Evolutionary conservation across 2,888 invertebrate genomes (phyloP).

Genomic region (Drosophila rellima): DNA sequence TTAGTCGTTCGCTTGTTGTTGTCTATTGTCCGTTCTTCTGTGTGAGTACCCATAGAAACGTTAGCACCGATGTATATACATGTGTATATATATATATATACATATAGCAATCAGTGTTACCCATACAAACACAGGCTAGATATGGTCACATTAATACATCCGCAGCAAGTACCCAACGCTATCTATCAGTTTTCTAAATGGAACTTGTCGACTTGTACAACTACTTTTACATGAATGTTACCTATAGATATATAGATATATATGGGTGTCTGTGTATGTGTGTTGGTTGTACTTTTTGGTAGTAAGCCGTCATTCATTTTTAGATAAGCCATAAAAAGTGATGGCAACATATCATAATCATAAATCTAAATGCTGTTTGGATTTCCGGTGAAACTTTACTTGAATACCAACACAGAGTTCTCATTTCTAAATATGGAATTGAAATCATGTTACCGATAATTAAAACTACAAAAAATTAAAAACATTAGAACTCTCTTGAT

Average conservation of each 20-base stretch:
- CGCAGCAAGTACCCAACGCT: conserved; percentile 42
- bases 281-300: conserved; percentile 17
- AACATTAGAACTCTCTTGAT: conserved; percentile 4
- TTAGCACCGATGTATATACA: conserved; percentile 42
- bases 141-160: conserved; percentile 62
- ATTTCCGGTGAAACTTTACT: conserved; percentile 71
- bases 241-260: conserved; percentile 7
- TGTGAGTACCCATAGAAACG: conserved; percentile 60
- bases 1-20: conserved; percentile 51
- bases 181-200: conserved; percentile 66
- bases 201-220: conserved; percentile 53
- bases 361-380: conserved; percentile 75
- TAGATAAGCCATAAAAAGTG: conserved; percentile 75
- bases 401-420: conserved; percentile 37
- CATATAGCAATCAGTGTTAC: conserved; percentile 20
- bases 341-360: conserved; percentile 59
- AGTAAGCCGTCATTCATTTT: conserved; percentile 36
- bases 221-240: conserved; percentile 13
- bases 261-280: conserved; percentile 10
- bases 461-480: not conserved
- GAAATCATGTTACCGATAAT: conserved; percentile 8
- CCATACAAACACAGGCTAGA: conserved; percentile 25
- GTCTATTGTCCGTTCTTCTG: conserved; percentile 36
- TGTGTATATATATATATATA: conserved; percentile 2
- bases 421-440: conserved; percentile 24